phyloP scores from a whole-genome alignment of 2,888 invertebrate species.

The Hypomecis atomaria region DNA sequence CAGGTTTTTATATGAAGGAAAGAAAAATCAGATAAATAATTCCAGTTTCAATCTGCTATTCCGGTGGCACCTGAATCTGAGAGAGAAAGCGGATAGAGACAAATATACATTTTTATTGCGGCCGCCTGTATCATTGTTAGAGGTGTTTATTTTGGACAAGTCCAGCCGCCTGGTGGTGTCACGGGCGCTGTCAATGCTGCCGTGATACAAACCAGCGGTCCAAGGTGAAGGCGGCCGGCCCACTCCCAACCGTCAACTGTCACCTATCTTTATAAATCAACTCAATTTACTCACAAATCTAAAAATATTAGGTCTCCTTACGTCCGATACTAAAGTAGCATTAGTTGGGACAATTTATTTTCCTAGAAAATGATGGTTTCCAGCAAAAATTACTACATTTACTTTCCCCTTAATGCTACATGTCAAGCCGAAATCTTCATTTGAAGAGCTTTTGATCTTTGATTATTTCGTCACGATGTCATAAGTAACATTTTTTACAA shows the following conservation, averaged over 20 bases:
- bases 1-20: neutral
- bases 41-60: constrained; percentile 47
- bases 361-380: constrained; percentile 10
- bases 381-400: constrained; percentile 14
- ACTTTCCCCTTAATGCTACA: constrained; percentile 7
- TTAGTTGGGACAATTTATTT: constrained; percentile 11
- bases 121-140: constrained; percentile 66
- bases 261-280: constrained; percentile 70
- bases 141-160: constrained; percentile 74
- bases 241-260: constrained; percentile 60
- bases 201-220: constrained; percentile 73
- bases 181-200: constrained; percentile 73
- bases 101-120: constrained; percentile 65
- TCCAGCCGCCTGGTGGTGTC: constrained; percentile 62
- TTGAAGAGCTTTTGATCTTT: constrained; percentile 21
- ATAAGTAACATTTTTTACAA: neutral
- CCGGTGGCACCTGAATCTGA: constrained; percentile 47
- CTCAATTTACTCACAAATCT: constrained; percentile 55
- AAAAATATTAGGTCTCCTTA: constrained; percentile 36
- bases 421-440: constrained; percentile 20
- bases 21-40: constrained; percentile 1
- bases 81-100: constrained; percentile 52
- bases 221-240: constrained; percentile 80
- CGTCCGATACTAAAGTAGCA: constrained; percentile 12
- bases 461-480: constrained; percentile 37